Evolutionary conservation across 2,113 vertebrate genomes (phyloP), one percentile per base, ranked within the genome.

Genomic region (Acinonyx jubatus): DNA sequence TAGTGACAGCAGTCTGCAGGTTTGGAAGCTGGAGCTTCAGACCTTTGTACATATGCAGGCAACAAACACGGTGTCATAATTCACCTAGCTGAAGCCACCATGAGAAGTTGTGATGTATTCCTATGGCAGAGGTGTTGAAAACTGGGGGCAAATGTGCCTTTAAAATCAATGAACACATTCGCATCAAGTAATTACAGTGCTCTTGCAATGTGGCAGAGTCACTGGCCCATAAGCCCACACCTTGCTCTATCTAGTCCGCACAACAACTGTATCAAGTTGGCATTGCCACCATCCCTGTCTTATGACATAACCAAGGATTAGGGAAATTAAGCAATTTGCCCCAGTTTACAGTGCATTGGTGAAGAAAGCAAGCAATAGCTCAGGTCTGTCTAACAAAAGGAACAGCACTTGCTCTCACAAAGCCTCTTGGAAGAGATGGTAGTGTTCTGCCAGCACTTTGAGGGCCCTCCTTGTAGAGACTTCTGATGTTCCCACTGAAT

Each of bases 11-110:
- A 33, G 52, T 52, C 79, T 38, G 29, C 31, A 79, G 23, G 38
- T 68, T 57, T 14, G 4, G 36, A 61, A n/a, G 29, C 38, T 73
- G 38, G n/a, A 92, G 45, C 33, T n/a, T 29, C 11, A 25, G 15
- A 33, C 15, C 0, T 45, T 27, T 16, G 29, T 50, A 16, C 14
- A 31, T 1, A 1, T 1, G 7, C 9, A 9, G 7, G 48, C 5
- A 19, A 9, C 5, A 36, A 84, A 16, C 19, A 29, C 1, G 5
- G 5, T 31, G 12, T 23, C 3, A 0, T 50, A 19, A 57, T 1
- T 87, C 19, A 5, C 29, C n/a, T 6, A 29, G 5, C 4, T 21
- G n/a, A 82, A 90, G 68, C 23, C 13, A 38, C 10, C 0, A 3
- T 63, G 29, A 27, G 12, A 79, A 76, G 41, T 1, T 4, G 1